Evolutionary conservation across 2,113 vertebrate genomes (phyloP), one percentile per base, ranked within the genome.

Genomic region (Pseudopipra pipra): DNA sequence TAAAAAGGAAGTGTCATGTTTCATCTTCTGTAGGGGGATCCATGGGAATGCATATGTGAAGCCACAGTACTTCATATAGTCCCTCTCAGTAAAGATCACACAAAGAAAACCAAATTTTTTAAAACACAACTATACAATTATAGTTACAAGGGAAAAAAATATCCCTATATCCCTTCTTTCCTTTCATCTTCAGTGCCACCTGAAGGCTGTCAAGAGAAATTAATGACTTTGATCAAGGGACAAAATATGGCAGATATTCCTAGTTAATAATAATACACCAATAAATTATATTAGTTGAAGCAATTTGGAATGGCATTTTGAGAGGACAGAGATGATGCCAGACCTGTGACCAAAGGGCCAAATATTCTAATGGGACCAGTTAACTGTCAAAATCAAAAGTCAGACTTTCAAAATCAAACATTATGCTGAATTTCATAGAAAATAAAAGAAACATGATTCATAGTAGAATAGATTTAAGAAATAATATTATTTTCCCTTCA

Each of bases 1-100:
- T 93, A 91, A 94, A 98, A 97, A 97, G 93, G 8, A 70, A 86
- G 91, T 92, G 94, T 97, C 91, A 90, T 80, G 89, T 98, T 97
- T 97, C 95, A 92, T 97, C 94, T 97, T 95, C 71, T 78, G 70
- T 77, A 44, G 55, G 31, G 70, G 58, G 54, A 66, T 80, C 95
- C 92, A 81, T 83, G 59, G 81, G 93, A 90, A 96, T 85, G 81
- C 14, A 35, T 19, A 33, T 89, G 44, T 37, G 81, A 96, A 98
- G 61, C 92, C 95, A 91, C 94, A 95, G 85, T 87, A 72, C 72
- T 96, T 67, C 66, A 63, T 61, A 56, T 12, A 37, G 52, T 81
- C 62, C 47, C 43, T 94, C 94, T 93, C 74, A 81, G 89, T 91
- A 77, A 88, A 77, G 67, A 80, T 91, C 62, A 15, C 59, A 63